Evolutionary conservation across 2,888 invertebrate genomes (phyloP).

Genomic region (Lycia hirtaria): DNA sequence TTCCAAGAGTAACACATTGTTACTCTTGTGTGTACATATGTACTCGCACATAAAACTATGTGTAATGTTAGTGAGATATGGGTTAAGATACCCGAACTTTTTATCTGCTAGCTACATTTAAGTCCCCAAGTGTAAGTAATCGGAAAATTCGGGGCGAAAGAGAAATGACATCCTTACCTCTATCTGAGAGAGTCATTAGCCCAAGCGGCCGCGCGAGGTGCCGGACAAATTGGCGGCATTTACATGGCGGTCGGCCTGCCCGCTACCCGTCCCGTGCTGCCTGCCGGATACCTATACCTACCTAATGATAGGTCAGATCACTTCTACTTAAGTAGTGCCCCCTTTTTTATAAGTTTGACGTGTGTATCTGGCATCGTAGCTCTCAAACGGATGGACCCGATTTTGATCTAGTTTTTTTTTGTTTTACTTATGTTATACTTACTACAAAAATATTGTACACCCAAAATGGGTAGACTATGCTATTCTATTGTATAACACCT

Average conservation of each 20-base stretch:
- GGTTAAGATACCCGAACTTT: not conserved
- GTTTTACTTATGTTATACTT: no score
- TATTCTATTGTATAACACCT: no score
- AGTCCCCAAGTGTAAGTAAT: conserved; percentile 28
- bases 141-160: conserved; percentile 42
- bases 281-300: conserved; percentile 48
- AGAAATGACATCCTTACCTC: conserved; percentile 51
- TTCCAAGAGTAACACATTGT: no score
- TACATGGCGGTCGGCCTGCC: conserved; percentile 53
- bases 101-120: not conserved
- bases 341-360: not conserved
- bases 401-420: no score
- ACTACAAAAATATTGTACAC: no score
- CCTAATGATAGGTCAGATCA: conserved; percentile 48
- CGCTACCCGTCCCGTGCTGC: conserved; percentile 55
- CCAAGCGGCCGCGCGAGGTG: conserved; percentile 49
- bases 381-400: no score
- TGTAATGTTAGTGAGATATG: no score
- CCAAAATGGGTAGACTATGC: no score
- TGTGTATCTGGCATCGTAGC: no score
- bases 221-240: conserved; percentile 62
- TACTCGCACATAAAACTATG: no score
- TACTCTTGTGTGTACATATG: no score
- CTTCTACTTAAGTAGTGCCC: conserved; percentile 11
- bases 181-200: conserved; percentile 58